Percentiles rank a stretch among this genome's conserved stretches.
Conservation (phyloP, 2,888 invertebrate species). For the Glyphotaelius pellucidus region DNA sequence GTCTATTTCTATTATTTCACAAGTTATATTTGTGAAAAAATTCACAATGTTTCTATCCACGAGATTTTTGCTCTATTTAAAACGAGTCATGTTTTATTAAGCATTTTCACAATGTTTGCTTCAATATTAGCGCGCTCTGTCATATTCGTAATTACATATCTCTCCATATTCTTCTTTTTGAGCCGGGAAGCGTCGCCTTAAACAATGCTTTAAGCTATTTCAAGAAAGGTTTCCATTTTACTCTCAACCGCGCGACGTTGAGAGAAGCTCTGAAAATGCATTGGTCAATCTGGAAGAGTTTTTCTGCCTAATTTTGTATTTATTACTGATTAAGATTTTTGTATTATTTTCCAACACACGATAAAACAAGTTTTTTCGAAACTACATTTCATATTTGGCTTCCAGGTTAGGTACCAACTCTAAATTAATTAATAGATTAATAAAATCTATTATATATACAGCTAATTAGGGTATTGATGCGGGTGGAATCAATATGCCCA, state of each 20-base stretch:
- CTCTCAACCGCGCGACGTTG: not conserved
- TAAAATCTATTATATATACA: not conserved
- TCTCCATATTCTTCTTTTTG: too few relatives aligned
- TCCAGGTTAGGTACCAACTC: too few relatives aligned
- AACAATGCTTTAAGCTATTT: not conserved
- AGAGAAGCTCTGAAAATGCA: not conserved
- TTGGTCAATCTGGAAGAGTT: not conserved
- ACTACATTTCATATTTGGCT: too few relatives aligned
- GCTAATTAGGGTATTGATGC: not conserved
- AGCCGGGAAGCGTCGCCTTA: too few relatives aligned
- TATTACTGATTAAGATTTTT: not conserved
- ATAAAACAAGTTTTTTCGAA: not conserved
- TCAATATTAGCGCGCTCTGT: too few relatives aligned
- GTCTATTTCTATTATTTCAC: too few relatives aligned
- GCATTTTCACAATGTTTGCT: too few relatives aligned
- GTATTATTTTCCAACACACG: not conserved
- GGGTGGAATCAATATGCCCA: not conserved
- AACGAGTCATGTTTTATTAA: too few relatives aligned
- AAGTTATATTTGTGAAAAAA: too few relatives aligned
- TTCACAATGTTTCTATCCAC: too few relatives aligned
- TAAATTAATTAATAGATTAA: not conserved
- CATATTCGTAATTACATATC: too few relatives aligned
- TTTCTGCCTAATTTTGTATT: not conserved
- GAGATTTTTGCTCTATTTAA: too few relatives aligned
- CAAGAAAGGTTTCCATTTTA: not conserved